Conservation (phyloP, 2,888 invertebrate species). For the Reticulitermes lucifugus region DNA sequence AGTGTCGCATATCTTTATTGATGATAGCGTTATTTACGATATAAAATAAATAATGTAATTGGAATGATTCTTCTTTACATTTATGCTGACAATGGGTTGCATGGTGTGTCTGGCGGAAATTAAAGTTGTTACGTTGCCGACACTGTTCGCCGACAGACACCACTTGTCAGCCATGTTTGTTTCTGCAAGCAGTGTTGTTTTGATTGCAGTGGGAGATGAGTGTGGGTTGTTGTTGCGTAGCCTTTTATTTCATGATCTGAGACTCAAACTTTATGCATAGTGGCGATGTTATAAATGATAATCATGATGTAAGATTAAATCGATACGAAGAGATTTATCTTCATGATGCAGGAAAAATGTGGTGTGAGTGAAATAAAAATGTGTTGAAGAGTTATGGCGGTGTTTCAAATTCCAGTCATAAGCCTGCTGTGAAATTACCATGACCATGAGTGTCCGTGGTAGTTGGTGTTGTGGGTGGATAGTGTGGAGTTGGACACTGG, state of each 20-base stretch:
- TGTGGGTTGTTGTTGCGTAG: neutral
- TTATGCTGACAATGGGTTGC: no score
- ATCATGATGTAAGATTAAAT: neutral
- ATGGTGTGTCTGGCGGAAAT: neutral
- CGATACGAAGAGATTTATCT: neutral
- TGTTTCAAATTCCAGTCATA: neutral
- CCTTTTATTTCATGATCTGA: no score
- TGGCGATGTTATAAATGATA: constrained; percentile 22
- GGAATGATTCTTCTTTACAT: no score
- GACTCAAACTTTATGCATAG: neutral
- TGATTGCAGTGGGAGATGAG: neutral
- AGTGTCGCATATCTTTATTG: no score
- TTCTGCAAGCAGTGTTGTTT: neutral
- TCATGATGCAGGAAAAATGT: neutral
- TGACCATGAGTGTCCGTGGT: constrained; percentile 35
- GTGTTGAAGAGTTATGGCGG: constrained; percentile 7
- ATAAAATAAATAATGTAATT: no score
- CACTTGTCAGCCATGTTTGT: constrained; percentile 14
- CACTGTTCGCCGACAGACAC: neutral
- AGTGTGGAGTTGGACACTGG: constrained; percentile 46
- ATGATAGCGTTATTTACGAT: no score
- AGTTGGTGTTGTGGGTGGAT: constrained; percentile 36
- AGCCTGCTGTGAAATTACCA: constrained; percentile 14
- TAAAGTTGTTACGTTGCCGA: neutral
- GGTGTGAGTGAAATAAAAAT: constrained; percentile 12